Evolutionary conservation across 1,140 invertebrate genomes (phyloP), one percentile per base, ranked within the genome.

Genomic region (Diachasma alloeum): DNA sequence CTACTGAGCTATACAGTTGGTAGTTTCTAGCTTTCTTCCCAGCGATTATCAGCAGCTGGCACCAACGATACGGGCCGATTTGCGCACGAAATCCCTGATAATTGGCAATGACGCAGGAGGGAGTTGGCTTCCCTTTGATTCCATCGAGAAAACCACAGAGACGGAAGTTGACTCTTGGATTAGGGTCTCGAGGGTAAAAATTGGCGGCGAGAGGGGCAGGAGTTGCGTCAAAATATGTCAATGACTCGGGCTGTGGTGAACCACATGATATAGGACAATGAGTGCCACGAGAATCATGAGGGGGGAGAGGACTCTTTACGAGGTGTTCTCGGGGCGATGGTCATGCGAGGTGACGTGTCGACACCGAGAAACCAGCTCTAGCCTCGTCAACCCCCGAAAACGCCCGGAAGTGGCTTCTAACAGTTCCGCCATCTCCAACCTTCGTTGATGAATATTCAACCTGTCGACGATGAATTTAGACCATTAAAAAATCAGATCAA

Each of bases 221-320:
- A 78, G 69, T 70, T 76, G 81, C 88, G 85, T 87, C 85, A 88
- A 88, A 88, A 86, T 87, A 87, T 86, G 87, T 88, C 87, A 87
- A 89, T 85, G 82, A 83, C 77, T 82, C 78, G 39, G 80, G 73
- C 78, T 88, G 88, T 63, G 87, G 87, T 88, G 80, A 82, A 88
- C 87, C 87, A 83, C 87, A 81, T 67, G 76, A 77, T 79, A 72
- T 37, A 75, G 74, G 17, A 59, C 17, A 66, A 76, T 74, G 71
- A 69, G 68, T 77, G 68, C 67, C 22, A 44, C 53, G 37, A 66
- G 31, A 37, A 44, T 22, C 17, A 63, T 19, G 68, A 75, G 70
- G 74, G 70, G 74, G 31, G 17, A 63, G 22, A 26, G 59, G 53
- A 36, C n/a, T 24, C 31, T 67, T 46, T 36, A 69, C 17, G 44